These are phyloP conservation scores for Akabosia matsudoensis DNA, from an alignment of 1,140 invertebrate species.

Conservation along the genomic window DNA sequence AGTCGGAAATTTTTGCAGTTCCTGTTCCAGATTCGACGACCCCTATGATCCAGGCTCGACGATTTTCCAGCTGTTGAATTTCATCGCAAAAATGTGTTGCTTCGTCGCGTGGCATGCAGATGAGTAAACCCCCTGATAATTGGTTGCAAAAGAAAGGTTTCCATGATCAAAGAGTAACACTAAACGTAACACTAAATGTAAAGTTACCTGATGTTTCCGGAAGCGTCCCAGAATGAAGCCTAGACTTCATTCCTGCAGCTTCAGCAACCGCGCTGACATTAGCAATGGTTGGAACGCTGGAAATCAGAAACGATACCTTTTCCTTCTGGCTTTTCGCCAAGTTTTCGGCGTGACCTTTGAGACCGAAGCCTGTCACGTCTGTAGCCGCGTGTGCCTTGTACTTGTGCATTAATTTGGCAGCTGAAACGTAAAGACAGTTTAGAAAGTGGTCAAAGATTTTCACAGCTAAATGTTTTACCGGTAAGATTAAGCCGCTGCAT, in stretches of 20 bases:
- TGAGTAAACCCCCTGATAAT: constrained; percentile 87
- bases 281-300: constrained; percentile 93
- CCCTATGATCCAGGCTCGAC: constrained; percentile 98
- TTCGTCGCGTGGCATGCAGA: constrained; percentile 89
- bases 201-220: constrained; percentile 80
- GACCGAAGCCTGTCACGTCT: constrained; percentile 94
- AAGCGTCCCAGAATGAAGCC: constrained; percentile 87
- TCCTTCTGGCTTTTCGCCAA: constrained; percentile 93
- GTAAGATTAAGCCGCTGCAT: constrained; percentile 93
- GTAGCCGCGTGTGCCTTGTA: constrained; percentile 97
- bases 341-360: constrained; percentile 94
- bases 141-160: too few relatives aligned
- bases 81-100: constrained; percentile 96
- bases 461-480: constrained; percentile 56
- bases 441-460: too few relatives aligned
- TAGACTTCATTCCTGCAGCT: constrained; percentile 93
- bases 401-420: constrained; percentile 92
- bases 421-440: constrained; percentile 59
- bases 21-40: constrained; percentile 96
- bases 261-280: constrained; percentile 96
- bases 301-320: constrained; percentile 96
- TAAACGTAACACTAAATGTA: too few relatives aligned
- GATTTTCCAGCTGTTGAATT: constrained; percentile 94
- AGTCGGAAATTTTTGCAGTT: constrained; percentile 94
- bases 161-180: too few relatives aligned